Evolutionary conservation across 2,113 vertebrate species (phyloP), one percentile per base, ranked within the genome.

Genomic region (Hemichromis elongatus): DNA sequence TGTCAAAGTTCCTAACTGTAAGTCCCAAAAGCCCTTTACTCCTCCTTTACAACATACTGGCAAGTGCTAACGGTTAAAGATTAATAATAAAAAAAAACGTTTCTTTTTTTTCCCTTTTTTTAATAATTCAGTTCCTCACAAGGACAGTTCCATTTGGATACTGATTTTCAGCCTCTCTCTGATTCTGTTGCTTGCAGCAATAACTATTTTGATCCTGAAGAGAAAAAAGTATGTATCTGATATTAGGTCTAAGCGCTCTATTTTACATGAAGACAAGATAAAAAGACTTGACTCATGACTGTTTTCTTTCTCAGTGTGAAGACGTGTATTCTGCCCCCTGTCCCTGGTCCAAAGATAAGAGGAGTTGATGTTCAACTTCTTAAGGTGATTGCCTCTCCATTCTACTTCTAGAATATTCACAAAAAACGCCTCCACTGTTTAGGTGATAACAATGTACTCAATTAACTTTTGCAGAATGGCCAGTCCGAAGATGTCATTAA

Each of bases 271-370:
- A 30, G 28, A 21, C 16, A 26, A 12, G 45, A 30, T 33, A 57
- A 28, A 26, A n/a, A 80, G 4, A 54, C n/a, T 10, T 47, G 13
- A 84, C 9, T 90, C 42, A 50, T 24, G 80, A 19, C 35, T 45
- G 10, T 80, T 78, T 61, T 8, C 28, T 77, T 61, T 92, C 57
- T 77, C 28, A 99, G 98, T 85, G 96, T 99, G 95, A 92, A 97
- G 91, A 92, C 94, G 77, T 96, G 93, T 87, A 93, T 99, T 86
- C 94, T 99, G n/a, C 98, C 98, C 2, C 97, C 97, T 28, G 96
- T 99, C 93, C 98, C 98, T 1, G 96, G 97, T 90, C 98, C 98
- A 4, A 98, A 98, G 95, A 99, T 99, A 93, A 97, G 94, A 95
- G 98, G 97, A 90, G 94, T 99, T 84, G 97, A 98, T 89, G 91